Conservation (phyloP, 2,797 vertebrate species). For the Poeciliopsis gracilis region DNA sequence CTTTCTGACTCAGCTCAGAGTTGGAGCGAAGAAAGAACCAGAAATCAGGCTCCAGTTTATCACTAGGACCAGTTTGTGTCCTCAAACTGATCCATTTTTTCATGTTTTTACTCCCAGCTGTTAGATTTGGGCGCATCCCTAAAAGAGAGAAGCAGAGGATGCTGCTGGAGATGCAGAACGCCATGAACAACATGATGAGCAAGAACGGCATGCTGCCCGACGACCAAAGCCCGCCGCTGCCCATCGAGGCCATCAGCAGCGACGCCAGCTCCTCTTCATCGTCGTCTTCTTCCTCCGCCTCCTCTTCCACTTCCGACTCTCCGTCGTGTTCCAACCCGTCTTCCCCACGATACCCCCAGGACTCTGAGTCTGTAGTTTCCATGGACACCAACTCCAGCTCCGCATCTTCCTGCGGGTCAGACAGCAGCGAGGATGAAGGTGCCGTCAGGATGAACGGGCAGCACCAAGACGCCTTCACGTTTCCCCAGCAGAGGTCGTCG, state of each 20-base stretch:
- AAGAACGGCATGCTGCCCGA: slow-evolving; percentile 83
- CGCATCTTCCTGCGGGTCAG: slow-evolving; percentile 77
- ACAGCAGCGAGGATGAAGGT: slow-evolving; percentile 94
- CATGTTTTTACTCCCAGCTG: slow-evolving; percentile 79
- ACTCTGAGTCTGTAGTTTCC: slow-evolving; percentile 73
- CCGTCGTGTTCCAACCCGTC: slow-evolving; percentile 69
- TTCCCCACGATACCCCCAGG: slow-evolving; percentile 74
- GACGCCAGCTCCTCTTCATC: slow-evolving; percentile 73
- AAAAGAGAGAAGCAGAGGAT: slow-evolving; percentile 98
- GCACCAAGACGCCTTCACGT: slow-evolving; percentile 85
- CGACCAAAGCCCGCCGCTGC: slow-evolving; percentile 67
- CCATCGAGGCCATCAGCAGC: slow-evolving; percentile 77
- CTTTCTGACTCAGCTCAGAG: not conserved
- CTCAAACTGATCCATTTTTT: not conserved
- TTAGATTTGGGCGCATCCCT: slow-evolving; percentile 97
- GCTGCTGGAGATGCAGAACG: slow-evolving; percentile 98
- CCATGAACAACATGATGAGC: slow-evolving; percentile 98
- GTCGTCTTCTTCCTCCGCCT: slow-evolving; percentile 61
- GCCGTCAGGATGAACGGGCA: slow-evolving; percentile 78
- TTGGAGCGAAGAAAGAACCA: not conserved
- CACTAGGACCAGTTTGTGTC: not conserved
- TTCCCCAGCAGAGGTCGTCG: slow-evolving; percentile 79
- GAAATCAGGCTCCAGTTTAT: not conserved
- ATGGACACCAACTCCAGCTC: slow-evolving; percentile 83
- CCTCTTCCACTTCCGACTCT: slow-evolving; percentile 64